phyloP scores from a whole-genome alignment of 2,797 vertebrate species.

The Erpetoichthys calabaricus region DNA sequence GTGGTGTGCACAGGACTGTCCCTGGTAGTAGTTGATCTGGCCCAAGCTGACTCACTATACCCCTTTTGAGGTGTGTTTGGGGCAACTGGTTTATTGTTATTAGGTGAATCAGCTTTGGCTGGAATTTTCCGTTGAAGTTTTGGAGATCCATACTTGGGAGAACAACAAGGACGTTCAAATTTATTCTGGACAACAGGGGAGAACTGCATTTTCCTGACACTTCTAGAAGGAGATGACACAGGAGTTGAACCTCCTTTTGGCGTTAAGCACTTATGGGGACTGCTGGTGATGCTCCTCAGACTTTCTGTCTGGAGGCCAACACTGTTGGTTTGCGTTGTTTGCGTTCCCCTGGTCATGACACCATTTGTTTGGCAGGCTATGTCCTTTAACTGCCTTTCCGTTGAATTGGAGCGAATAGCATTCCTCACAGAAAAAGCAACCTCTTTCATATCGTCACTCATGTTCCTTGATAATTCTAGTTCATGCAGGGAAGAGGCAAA shows the following conservation, averaged over 20 bases:
- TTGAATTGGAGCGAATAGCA: slow-evolving; percentile 57
- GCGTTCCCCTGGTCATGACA: slow-evolving; percentile 67
- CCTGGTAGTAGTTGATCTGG: slow-evolving; percentile 86
- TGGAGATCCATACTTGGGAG: slow-evolving; percentile 92
- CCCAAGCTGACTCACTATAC: slow-evolving; percentile 90
- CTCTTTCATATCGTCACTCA: slow-evolving; percentile 98
- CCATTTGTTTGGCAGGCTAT: slow-evolving; percentile 85
- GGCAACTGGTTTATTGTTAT: slow-evolving; percentile 32
- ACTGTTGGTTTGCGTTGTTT: slow-evolving; percentile 82
- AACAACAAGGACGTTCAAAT: slow-evolving; percentile 92
- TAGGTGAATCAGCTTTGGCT: slow-evolving; percentile 63
- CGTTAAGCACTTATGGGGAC: slow-evolving; percentile 89
- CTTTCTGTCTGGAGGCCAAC: slow-evolving; percentile 85
- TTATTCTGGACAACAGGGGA: slow-evolving; percentile 81
- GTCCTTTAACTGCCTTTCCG: slow-evolving; percentile 56
- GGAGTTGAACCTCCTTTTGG: slow-evolving; percentile 77
- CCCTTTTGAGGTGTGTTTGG: slow-evolving; percentile 68
- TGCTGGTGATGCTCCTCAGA: slow-evolving; percentile 76
- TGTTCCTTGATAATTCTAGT: slow-evolving; percentile 78
- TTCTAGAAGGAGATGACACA: slow-evolving; percentile 82
- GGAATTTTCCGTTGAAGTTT: slow-evolving; percentile 79
- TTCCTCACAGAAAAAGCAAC: slow-evolving; percentile 84
- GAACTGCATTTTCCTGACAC: slow-evolving; percentile 74
- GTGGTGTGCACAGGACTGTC: slow-evolving; percentile 95
- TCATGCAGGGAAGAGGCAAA: slow-evolving; percentile 64